phyloP scores from a whole-genome alignment of 2,888 invertebrate species.

The Amaurobius ferox region DNA sequence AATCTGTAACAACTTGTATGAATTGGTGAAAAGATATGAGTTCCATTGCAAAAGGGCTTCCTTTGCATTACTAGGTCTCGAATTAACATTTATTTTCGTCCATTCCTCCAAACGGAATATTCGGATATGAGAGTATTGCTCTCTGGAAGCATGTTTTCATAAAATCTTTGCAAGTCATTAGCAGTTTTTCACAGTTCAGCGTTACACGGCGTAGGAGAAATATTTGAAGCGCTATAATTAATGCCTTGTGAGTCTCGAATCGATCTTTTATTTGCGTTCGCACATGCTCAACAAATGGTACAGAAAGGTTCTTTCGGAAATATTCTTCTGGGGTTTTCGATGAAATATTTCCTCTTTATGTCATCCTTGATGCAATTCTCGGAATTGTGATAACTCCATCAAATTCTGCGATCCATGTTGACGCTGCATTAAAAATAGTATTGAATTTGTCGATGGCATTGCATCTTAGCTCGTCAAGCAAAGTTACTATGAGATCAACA shows the following conservation, averaged over 20 bases:
- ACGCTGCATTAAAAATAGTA: neutral
- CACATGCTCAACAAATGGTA: slow-evolving; percentile 9
- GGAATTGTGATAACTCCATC: neutral
- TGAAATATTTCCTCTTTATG: neutral
- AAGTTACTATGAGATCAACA: neutral
- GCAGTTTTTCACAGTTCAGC: too few species aligned
- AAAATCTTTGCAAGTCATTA: too few species aligned
- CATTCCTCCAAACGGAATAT: too few species aligned
- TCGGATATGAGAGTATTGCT: too few species aligned
- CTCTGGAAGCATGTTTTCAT: too few species aligned
- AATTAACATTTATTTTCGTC: too few species aligned
- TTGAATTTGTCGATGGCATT: neutral
- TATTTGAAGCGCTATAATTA: too few species aligned
- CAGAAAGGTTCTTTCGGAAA: neutral
- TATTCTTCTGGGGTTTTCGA: slow-evolving; percentile 9
- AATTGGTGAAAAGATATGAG: neutral
- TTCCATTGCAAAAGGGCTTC: too few species aligned
- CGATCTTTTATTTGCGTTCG: neutral
- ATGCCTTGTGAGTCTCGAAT: too few species aligned
- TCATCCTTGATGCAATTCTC: slow-evolving; percentile 10
- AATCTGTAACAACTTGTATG: neutral
- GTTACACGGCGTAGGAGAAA: too few species aligned
- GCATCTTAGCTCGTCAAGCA: neutral
- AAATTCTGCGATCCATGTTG: neutral
- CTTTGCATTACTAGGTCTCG: too few species aligned